Base-by-base conservation (phyloP, 1,140 invertebrate species). In the Lutraria rhynchaena region DNA sequence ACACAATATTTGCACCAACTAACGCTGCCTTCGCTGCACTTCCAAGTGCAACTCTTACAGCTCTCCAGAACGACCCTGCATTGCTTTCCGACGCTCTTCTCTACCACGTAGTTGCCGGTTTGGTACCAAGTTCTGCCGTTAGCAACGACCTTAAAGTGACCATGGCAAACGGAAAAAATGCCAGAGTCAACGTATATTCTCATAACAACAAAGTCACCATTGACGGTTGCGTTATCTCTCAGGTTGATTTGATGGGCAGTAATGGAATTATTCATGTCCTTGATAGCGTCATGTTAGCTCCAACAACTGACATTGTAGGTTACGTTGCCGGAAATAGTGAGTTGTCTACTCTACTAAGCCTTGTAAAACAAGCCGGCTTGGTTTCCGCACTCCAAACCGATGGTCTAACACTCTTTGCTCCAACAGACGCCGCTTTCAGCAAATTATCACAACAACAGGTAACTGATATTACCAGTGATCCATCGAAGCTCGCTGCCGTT, bases 361-460 rank as follows among this genome's bases (percentile, higher is more conserved):
- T 67, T 15, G 63, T 82, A 0, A 4, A 35, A 19, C 22, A 75
- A 51, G 81, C 71, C 11, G 61, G 61, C 3, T 22, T 82, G 29
- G 71, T 51, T 44, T 24, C 41, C 31, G 71, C 35, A 13, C 31
- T 82, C 0, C 51, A 78, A 78, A 29, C 15, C 31, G 61, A 75
- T 22, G 58, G 29, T 35, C 73, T 76, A 41, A 97, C 96, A 1
- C 94, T 97, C 69, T 97, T 97, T 86, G 95, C 95, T 0, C 96
- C 96, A 1, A 96, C 96, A 0, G 96, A n/a, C n/a, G n/a, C n/a
- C n/a, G n/a, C n/a, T n/a, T n/a, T n/a, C n/a, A n/a, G n/a, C n/a
- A n/a, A n/a, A 88, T 29, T 86, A 35, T 22, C 35, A 9, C 11
- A 4, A 51, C 22, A 17, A 9, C 51, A 80, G 11, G 49, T 83